phyloP scores from a whole-genome alignment of 2,888 invertebrate species.

The Marronus borbonicus region DNA sequence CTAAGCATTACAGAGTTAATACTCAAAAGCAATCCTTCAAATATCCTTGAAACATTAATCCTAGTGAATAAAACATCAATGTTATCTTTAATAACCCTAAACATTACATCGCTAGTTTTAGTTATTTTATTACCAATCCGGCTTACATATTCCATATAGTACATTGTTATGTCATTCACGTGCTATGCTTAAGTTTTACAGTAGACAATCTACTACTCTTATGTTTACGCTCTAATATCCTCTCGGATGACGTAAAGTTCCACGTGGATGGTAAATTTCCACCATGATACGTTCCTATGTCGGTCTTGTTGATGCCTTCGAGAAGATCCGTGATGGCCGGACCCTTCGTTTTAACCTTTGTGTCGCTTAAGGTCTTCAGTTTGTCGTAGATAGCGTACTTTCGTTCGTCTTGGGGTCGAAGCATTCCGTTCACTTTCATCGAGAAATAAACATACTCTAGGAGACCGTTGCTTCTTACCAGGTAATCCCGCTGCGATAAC shows the following conservation, averaged over 20 bases:
- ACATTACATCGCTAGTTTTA: no score
- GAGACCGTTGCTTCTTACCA: constrained; percentile 81
- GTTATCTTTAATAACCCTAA: no score
- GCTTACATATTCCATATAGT: constrained; percentile 32
- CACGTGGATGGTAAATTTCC: constrained; percentile 46
- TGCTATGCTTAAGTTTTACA: constrained; percentile 20
- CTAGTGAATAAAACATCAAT: no score
- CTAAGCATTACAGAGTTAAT: no score
- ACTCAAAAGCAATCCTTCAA: no score
- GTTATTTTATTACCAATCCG: constrained; percentile 12
- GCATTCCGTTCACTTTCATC: constrained; percentile 79
- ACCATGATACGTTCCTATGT: constrained; percentile 23
- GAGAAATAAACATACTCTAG: constrained; percentile 79
- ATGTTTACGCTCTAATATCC: constrained; percentile 37
- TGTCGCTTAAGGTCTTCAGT: constrained; percentile 61
- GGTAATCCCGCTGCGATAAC: constrained; percentile 79
- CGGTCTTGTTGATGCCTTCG: constrained; percentile 61
- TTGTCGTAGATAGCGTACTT: constrained; percentile 77
- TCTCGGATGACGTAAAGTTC: constrained; percentile 50
- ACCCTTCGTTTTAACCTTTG: constrained; percentile 59
- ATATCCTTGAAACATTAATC: no score
- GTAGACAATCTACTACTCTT: constrained; percentile 33
- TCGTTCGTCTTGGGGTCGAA: constrained; percentile 77
- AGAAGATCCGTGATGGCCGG: constrained; percentile 67
- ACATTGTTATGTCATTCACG: constrained; percentile 11